Base-by-base conservation (phyloP, 2,797 vertebrate species). In the Rhinatrema bivittatum region DNA sequence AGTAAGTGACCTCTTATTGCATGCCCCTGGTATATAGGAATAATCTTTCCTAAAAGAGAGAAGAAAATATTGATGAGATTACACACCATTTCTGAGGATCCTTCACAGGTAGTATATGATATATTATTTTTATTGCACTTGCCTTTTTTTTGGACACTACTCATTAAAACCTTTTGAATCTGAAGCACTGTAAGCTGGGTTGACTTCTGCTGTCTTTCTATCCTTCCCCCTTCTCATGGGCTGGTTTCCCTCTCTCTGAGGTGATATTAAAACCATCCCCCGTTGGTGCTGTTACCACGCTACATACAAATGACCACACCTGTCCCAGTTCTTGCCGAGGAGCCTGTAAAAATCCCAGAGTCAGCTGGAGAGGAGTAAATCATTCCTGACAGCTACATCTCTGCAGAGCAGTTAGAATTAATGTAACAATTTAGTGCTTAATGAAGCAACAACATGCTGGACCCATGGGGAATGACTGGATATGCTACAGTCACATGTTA, bases 351-450 rank as follows among this genome's bases (percentile, higher is more conserved):
- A 45, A 42, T 31, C 53, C 42, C 23, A 0, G 44, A 46, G 81
- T 91, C 91, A 90, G 82, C 85, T 82, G 88, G 82, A 70, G 37
- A 43, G 56, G 53, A 87, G 81, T 93, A 92, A 94, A 95, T 94
- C 88, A 93, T 54, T 44, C 44, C 68, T 85, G 91, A 90, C 90
- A 88, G 83, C 82, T 86, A 93, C 88, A 89, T 82, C 83, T 91
- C 90, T 81, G 82, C 51, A 68, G 88, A 82, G 88, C 83, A 56
- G 79, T 83, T 65, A 84, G 87, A 86, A 84, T 91, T 89, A 90
- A 84, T 81, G 78, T 78, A 74, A 84, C 86, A 87, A 90, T 91
- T 88, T 87, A 85, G 68, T 69, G 72, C 75, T 84, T 91, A 91
- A 93, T 91, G 90, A 86, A 91, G 87, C 86, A 77, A 80, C 76